Percentiles rank a stretch among this genome's conserved stretches.
These are phyloP conservation scores for Vireo altiloquus DNA, from an alignment of 2,113 vertebrate species.

Conservation along the genomic window DNA sequence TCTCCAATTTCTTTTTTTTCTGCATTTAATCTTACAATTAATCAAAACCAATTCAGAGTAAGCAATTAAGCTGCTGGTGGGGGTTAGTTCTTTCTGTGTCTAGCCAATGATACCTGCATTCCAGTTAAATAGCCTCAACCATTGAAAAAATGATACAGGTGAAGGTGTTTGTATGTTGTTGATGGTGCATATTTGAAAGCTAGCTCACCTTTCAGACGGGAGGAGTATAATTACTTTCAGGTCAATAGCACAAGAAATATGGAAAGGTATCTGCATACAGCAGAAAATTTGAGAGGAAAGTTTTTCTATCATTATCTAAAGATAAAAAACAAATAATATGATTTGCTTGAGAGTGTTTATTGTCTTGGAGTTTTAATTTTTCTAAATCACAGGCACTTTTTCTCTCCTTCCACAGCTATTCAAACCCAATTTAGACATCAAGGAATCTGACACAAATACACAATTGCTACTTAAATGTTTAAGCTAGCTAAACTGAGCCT, in stretches of 20 bases:
- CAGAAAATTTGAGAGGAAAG: neutral
- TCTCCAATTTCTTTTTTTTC: neutral
- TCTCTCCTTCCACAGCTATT: neutral
- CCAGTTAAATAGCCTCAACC: neutral
- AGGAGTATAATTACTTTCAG: neutral
- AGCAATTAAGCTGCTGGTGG: neutral
- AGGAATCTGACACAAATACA: neutral
- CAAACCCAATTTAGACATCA: neutral
- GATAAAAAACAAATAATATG: neutral
- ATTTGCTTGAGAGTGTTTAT: neutral
- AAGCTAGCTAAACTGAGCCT: slow-evolving; percentile 32
- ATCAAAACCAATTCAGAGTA: neutral
- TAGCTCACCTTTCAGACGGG: neutral
- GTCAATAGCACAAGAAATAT: neutral
- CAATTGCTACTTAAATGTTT: neutral
- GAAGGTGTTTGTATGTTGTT: neutral
- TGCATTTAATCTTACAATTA: neutral
- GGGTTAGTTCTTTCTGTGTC: neutral
- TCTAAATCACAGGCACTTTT: neutral
- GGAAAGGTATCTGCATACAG: neutral
- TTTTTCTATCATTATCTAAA: neutral
- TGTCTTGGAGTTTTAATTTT: neutral
- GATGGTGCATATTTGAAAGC: neutral
- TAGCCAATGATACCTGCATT: neutral
- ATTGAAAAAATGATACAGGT: neutral